A percentile compares a stretch with the other conserved stretches of the same genome.
These are phyloP conservation scores for Macaca mulatta DNA, from an alignment of 2,113 vertebrate species.

Conservation along the genomic window DNA sequence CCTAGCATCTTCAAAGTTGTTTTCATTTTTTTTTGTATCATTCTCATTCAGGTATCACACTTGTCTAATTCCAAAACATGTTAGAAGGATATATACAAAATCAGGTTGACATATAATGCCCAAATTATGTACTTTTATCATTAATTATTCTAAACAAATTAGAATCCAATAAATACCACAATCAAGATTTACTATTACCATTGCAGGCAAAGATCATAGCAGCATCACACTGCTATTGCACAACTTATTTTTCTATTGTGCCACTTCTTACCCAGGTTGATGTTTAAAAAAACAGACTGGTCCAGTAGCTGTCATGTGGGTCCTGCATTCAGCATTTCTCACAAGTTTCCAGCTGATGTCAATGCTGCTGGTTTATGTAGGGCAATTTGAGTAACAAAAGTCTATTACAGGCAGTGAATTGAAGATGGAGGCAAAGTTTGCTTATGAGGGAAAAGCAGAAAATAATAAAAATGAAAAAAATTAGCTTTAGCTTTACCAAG, in stretches of 20 bases:
- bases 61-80: background rate
- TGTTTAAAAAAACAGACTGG: background rate
- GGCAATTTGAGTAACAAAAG: background rate
- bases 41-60: background rate
- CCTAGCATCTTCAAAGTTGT: background rate
- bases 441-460: background rate
- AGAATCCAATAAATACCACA: background rate
- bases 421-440: background rate
- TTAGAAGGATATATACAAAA: background rate
- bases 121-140: background rate
- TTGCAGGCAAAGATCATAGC: background rate
- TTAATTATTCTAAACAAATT: background rate
- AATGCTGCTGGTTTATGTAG: background rate
- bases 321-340: background rate
- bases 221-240: background rate
- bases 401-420: background rate
- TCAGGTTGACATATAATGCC: background rate
- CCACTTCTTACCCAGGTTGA: background rate
- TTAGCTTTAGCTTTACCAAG: background rate
- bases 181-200: background rate
- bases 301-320: background rate
- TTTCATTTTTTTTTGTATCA: background rate
- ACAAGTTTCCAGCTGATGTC: background rate
- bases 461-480: background rate
- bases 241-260: no score